phyloP scores from a whole-genome alignment of 2,113 vertebrate genomes.

The Ellobius talpinus region DNA sequence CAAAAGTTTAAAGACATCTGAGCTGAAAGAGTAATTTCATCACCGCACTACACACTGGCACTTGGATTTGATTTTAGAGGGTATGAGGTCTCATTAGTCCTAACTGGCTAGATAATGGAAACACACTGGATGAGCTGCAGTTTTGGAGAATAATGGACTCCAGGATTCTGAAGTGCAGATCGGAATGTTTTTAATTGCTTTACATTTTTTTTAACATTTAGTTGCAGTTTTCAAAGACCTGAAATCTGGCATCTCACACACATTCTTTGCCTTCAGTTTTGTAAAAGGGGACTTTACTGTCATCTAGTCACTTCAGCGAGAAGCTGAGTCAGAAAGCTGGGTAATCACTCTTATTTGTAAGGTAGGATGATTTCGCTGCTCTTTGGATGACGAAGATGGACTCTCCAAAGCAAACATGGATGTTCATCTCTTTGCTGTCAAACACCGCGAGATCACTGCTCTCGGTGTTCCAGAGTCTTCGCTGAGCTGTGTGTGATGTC shows the following conservation, averaged over 20 bases:
- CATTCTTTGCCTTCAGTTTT: background rate
- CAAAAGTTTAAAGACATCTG: constrained; percentile 30
- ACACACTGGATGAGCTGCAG: constrained; percentile 14
- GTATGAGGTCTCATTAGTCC: constrained; percentile 2
- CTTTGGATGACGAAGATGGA: background rate
- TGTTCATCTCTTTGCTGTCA: background rate
- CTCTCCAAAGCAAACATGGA: background rate
- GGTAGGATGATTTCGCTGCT: background rate
- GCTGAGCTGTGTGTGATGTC: background rate
- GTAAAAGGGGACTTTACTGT: background rate
- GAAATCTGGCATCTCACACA: background rate
- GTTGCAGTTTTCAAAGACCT: background rate
- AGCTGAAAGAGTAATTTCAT: background rate
- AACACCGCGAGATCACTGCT: background rate
- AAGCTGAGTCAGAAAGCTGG: background rate
- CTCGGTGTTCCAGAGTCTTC: background rate
- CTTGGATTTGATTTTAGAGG: constrained; percentile 27
- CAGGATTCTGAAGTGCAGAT: constrained; percentile 12
- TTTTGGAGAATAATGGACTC: constrained; percentile 43
- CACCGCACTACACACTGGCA: background rate
- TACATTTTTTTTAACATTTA: background rate
- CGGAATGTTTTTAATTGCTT: background rate
- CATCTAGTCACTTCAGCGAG: background rate
- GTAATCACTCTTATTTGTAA: background rate
- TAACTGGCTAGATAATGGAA: background rate